These are phyloP conservation scores for Callosobruchus maculatus DNA, from an alignment of 2,888 invertebrate species.

Conservation along the genomic window DNA sequence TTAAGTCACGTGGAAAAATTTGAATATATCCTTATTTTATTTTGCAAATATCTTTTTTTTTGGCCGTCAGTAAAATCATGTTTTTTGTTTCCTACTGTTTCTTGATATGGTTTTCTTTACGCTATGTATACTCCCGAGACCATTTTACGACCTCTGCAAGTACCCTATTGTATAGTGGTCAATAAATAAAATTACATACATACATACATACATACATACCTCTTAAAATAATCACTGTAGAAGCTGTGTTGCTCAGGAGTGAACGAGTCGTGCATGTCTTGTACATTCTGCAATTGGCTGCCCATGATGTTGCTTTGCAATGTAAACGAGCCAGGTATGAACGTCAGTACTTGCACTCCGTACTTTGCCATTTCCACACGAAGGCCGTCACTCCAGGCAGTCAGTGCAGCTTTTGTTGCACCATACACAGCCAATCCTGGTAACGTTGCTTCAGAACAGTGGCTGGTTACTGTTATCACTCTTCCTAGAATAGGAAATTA, in stretches of 20 bases:
- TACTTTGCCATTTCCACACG: slow-evolving; percentile 70
- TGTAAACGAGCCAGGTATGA: slow-evolving; percentile 77
- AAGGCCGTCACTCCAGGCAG: slow-evolving; percentile 69
- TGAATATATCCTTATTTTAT: too few species aligned
- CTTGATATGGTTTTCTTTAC: too few species aligned
- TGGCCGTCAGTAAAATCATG: too few species aligned
- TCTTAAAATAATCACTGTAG: slow-evolving; percentile 65
- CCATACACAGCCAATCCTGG: slow-evolving; percentile 76
- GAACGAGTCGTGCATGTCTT: slow-evolving; percentile 63
- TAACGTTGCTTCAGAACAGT: slow-evolving; percentile 69
- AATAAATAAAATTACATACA: too few species aligned
- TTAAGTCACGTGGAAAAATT: too few species aligned
- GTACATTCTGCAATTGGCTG: slow-evolving; percentile 58
- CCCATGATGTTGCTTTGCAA: slow-evolving; percentile 65
- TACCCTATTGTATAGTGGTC: too few species aligned
- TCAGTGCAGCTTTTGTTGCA: slow-evolving; percentile 76
- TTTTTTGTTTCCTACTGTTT: too few species aligned
- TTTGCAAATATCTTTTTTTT: too few species aligned
- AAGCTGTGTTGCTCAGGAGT: slow-evolving; percentile 59
- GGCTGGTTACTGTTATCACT: slow-evolving; percentile 78
- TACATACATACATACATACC: slow-evolving; percentile 14
- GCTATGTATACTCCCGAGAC: too few species aligned
- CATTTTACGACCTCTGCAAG: too few species aligned
- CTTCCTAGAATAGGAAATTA: slow-evolving; percentile 54
- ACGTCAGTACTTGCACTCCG: slow-evolving; percentile 67